Evolutionary conservation across 2,888 invertebrate genomes (phyloP), one percentile per base, ranked within the genome.

Genomic region (Rotaria macrura): DNA sequence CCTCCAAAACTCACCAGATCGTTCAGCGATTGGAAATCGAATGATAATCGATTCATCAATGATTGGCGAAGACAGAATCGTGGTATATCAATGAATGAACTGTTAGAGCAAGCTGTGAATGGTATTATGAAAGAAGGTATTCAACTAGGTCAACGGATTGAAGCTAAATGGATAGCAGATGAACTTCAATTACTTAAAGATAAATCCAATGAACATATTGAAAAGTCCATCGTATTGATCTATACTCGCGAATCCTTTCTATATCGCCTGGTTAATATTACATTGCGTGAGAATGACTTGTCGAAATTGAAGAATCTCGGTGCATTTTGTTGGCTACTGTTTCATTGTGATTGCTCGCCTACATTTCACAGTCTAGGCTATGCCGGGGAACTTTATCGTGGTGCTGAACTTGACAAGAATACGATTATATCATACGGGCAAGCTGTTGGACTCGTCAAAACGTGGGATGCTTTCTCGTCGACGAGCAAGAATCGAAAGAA

Each of bases 391-490:
- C 25, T 79, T 2, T 79, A 79, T 79, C 79, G 79, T 10, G 79
- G 79, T 79, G 40, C 79, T 12, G 34, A 79, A 40, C 79, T 79
- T 43, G 43, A 40, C 43, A 25, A 79, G 12, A 0, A 40, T 2
- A 40, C 40, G 20, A 79, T 79, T 79, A 25, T 43, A 25, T 23
- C 25, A 25, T 79, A 79, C 34, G 25, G 4, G 43, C 0, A 43
- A 25, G 38, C 79, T 25, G 14, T 79, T n/a, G 79, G 79, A 4
- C 23, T 9, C 2, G 43, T 10, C 9, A 40, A 43, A 79, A 79
- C 79, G 20, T 79, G 79, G 79, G n/a, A 79, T 43, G 79, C 79
- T 34, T 79, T 79, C 34, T 79, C 79, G 43, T 79, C 79, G 7
- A 79, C 79, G 0, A 79, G 79, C n/a, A 40, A 79, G 43, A 79